phyloP scores from a whole-genome alignment of 2,113 vertebrate genomes.

The Phylloscopus trochilus region DNA sequence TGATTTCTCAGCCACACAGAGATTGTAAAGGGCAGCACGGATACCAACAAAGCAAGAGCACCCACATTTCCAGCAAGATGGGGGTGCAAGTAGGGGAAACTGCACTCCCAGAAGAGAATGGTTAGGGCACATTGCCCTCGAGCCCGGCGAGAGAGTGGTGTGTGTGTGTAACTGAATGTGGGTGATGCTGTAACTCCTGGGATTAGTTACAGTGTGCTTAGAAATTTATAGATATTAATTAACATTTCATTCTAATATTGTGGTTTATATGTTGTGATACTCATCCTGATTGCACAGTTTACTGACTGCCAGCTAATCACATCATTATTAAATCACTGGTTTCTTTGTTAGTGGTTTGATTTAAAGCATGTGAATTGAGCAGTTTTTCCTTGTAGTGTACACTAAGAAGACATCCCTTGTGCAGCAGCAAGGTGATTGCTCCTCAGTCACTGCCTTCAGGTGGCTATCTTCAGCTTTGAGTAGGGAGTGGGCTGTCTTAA shows the following conservation, averaged over 20 bases:
- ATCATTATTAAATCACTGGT: background rate
- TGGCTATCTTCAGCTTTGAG: background rate
- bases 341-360: background rate
- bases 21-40: background rate
- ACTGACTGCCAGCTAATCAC: background rate
- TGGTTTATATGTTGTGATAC: background rate
- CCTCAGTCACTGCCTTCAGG: background rate
- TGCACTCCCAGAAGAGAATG: background rate
- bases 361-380: background rate
- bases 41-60: background rate
- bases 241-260: background rate
- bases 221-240: background rate
- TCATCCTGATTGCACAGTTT: background rate
- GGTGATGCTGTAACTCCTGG: background rate
- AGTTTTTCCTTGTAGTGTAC: background rate
- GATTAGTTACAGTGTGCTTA: background rate
- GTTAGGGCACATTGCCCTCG: fast-evolving
- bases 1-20: background rate
- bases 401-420: background rate
- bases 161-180: background rate
- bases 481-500: background rate
- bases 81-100: background rate
- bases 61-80: background rate
- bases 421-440: background rate
- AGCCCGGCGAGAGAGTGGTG: background rate